Conservation (phyloP, 2,113 vertebrate genomes). For the Thryonomys swinderianus region DNA sequence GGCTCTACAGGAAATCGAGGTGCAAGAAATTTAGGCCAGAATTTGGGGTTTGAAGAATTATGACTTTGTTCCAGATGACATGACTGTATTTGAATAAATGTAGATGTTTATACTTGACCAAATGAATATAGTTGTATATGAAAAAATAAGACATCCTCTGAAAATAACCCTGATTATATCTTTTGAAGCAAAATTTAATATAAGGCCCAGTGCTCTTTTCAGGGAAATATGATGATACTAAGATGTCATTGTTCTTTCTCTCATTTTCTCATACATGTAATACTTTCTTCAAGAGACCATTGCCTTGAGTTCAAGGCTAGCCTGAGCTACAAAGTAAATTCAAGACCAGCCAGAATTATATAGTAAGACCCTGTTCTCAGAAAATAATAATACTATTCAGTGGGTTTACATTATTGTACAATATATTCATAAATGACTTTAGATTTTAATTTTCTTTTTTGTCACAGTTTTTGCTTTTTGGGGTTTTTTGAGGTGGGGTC, state of each 20-base stretch:
- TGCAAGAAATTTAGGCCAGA: background rate
- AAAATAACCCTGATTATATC: background rate
- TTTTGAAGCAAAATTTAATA: background rate
- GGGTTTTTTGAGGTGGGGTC: background rate
- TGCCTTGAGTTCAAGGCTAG: no score
- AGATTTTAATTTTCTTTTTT: constrained; percentile 33
- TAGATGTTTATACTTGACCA: background rate
- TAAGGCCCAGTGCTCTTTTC: background rate
- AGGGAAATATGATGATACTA: background rate
- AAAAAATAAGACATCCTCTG: background rate
- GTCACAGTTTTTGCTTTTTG: background rate
- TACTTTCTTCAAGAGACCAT: background rate
- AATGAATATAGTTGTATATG: background rate
- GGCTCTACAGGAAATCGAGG: background rate
- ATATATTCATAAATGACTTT: constrained; percentile 11
- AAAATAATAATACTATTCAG: constrained; percentile 32
- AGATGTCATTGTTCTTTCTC: background rate
- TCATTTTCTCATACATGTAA: background rate
- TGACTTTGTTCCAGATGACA: background rate
- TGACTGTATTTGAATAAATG: background rate
- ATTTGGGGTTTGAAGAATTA: background rate
- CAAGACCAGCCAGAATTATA: no score
- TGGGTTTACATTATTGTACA: constrained; percentile 55
- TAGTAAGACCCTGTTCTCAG: background rate
- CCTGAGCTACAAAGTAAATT: no score